phyloP scores from a whole-genome alignment of 2,797 vertebrate species.

The Lepus townsendii region DNA sequence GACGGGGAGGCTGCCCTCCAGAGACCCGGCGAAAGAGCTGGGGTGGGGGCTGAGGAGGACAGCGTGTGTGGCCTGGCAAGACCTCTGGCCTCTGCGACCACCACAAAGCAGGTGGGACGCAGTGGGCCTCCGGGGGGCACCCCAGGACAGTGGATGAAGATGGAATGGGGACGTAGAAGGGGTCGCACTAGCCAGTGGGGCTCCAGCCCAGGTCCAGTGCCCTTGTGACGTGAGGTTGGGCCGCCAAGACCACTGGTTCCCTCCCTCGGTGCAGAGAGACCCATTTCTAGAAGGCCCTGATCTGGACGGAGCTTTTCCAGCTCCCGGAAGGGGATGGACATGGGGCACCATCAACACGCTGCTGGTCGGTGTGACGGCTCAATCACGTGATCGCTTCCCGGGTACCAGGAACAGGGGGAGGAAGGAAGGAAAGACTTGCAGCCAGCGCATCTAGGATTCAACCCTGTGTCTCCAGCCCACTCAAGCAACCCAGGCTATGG shows the following conservation, averaged over 20 bases:
- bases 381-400: neutral
- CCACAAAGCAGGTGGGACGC: neutral
- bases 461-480: neutral
- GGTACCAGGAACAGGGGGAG: neutral
- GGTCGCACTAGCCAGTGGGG: accelerated
- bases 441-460: neutral
- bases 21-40: accelerated
- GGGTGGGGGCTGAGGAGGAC: neutral
- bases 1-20: neutral
- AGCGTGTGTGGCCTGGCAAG: neutral
- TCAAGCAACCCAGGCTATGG: neutral
- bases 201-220: neutral
- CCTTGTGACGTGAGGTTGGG: accelerated
- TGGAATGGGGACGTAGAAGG: accelerated
- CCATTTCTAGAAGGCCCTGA: neutral
- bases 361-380: neutral
- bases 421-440: neutral
- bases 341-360: neutral
- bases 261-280: neutral
- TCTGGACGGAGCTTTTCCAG: neutral
- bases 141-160: accelerated
- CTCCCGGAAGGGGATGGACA: neutral
- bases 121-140: accelerated
- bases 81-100: neutral
- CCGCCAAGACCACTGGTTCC: neutral